Base-by-base conservation (phyloP, 92 coral and sea anemone genomes). In the Phenganax marumi region DNA sequence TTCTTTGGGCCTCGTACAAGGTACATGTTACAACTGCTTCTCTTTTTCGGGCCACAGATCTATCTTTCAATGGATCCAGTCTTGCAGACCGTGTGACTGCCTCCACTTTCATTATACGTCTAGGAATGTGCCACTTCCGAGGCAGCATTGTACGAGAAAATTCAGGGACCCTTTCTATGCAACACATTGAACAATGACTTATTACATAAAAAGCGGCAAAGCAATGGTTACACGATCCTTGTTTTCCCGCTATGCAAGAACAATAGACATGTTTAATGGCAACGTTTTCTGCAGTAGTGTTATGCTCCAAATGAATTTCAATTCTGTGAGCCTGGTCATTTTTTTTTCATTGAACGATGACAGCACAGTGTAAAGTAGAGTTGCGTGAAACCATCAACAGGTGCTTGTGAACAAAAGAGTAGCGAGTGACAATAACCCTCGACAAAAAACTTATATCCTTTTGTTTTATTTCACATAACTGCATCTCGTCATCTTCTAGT, bases 341-440 rank as follows among this genome's bases (percentile, higher is more conserved):
- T 57, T 57, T 57, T 57, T 17, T 57, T 57, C 63, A 57, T 57
- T 57, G 63, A 57, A 5, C 63, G 63, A 57, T 57, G 8, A 57
- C 63, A 57, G n/a, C 13, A 3, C n/a, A 57, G 13, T 57, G 12
- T 57, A 57, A 57, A 57, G 13, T 57, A 57, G n/a, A 57, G 19
- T 12, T 8, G 19, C 5, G n/a, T 57, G 13, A n/a, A n/a, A n/a
- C n/a, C n/a, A n/a, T n/a, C n/a, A n/a, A 17, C n/a, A 12, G 63
- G 13, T 17, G n/a, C n/a, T 6, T 17, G 3, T 57, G 6, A 5
- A 57, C 19, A 8, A 57, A 57, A 12, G 19, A 57, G 63, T 21
- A 57, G 63, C 63, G 63, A 57, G 63, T 57, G 63, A 57, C 63
- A 57, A 57, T 57, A 57, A 3, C 63, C 63, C 63, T 57, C 63